phyloP scores from a whole-genome alignment of 1,140 invertebrate species.

The Nephila pilipes region DNA sequence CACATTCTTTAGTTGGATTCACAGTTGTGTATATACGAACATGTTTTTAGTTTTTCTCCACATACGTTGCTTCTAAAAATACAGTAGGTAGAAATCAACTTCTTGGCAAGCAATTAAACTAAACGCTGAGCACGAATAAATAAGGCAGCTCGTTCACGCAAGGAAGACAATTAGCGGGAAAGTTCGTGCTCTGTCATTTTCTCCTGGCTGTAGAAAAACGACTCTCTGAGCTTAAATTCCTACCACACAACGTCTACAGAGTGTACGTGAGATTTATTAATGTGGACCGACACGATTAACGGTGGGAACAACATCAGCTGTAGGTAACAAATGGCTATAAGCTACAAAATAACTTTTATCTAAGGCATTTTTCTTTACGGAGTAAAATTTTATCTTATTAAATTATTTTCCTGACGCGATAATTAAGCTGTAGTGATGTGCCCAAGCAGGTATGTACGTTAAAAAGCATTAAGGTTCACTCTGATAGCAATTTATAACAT shows the following conservation, averaged over 20 bases:
- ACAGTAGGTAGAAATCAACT: conserved; percentile 2
- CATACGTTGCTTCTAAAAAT: not conserved
- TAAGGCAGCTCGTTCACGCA: not conserved
- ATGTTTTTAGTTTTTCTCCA: not conserved
- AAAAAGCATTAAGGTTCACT: not conserved
- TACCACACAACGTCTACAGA: not conserved
- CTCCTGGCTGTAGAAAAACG: not conserved
- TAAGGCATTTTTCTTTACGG: conserved; percentile 22
- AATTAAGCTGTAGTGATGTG: conserved; percentile 41
- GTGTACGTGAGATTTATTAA: conserved; percentile 55
- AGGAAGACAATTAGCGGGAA: conserved; percentile 20
- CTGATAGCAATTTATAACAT: conserved; percentile 2
- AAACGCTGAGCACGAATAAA: conserved; percentile 27
- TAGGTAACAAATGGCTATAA: conserved; percentile 55
- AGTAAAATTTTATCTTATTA: conserved; percentile 62
- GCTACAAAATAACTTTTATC: conserved; percentile 61
- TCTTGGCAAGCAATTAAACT: conserved; percentile 51
- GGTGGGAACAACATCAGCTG: conserved; percentile 49
- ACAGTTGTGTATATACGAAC: too few relatives aligned
- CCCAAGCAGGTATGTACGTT: not conserved
- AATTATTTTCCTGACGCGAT: conserved; percentile 22
- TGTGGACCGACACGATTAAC: conserved; percentile 41
- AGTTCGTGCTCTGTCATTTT: conserved; percentile 21
- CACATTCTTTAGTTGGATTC: too few relatives aligned
- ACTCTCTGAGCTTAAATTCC: not conserved